These are phyloP conservation scores for Conus betulinus DNA, from an alignment of 1,140 invertebrate species.

Conservation along the genomic window DNA sequence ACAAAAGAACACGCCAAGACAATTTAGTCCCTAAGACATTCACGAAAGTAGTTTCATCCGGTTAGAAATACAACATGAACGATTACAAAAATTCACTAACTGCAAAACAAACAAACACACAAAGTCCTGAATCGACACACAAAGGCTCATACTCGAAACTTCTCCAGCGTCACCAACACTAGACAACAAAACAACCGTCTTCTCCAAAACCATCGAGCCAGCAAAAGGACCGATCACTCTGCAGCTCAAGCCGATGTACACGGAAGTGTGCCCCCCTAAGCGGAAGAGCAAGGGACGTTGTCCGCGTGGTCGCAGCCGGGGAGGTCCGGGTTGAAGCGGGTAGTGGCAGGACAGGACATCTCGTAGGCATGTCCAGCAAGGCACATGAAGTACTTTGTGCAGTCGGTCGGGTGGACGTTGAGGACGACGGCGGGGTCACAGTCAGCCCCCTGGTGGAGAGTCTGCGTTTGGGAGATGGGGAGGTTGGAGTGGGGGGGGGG, in stretches of 20 bases:
- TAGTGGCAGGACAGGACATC: background rate
- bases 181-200: background rate
- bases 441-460: background rate
- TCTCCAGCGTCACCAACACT: background rate
- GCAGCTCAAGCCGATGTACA: no score
- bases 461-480: background rate
- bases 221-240: background rate
- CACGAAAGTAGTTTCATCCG: background rate
- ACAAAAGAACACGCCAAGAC: background rate
- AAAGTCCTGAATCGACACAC: background rate
- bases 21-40: background rate
- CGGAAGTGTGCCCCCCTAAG: no score
- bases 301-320: background rate
- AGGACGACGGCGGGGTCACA: background rate
- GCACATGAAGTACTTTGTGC: conserved; percentile 25
- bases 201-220: no score
- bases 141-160: background rate
- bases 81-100: background rate
- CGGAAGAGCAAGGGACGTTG: background rate
- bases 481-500: background rate
- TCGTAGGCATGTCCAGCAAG: background rate
- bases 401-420: background rate
- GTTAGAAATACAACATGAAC: background rate
- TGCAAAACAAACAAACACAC: background rate
- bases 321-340: background rate